Evolutionary conservation across 1,140 invertebrate genomes (phyloP).

Genomic region (Drosophila novamexicana): DNA sequence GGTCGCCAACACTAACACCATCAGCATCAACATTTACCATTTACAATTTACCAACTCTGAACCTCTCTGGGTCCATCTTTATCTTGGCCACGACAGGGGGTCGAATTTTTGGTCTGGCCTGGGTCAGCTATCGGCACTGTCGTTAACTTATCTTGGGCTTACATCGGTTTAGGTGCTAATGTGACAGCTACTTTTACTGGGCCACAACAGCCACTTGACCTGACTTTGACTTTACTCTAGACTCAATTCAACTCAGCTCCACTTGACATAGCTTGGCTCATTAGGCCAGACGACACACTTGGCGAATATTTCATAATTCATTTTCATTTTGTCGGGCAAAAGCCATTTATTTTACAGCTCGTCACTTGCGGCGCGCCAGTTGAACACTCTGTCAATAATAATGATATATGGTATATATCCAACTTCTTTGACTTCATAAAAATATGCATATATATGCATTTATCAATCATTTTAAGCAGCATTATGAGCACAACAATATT

Average conservation of each 20-base stretch:
- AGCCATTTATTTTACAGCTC: conserved; percentile 62
- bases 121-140: conserved; percentile 45
- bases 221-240: conserved; percentile 4
- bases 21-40: conserved; percentile 27
- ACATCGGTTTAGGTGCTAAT: conserved; percentile 76
- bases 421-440: too few species aligned
- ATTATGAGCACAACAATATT: too few species aligned
- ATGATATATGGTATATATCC: conserved; percentile 4
- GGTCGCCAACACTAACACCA: conserved; percentile 25
- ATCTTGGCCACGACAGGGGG: conserved; percentile 36
- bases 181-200: conserved; percentile 74
- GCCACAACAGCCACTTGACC: conserved; percentile 19
- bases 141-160: conserved; percentile 77
- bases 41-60: conserved; percentile 18
- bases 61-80: conserved; percentile 27
- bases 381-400: conserved; percentile 8
- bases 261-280: conserved; percentile 35
- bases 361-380: conserved; percentile 48
- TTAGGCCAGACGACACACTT: conserved; percentile 44
- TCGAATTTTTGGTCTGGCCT: conserved; percentile 32
- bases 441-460: too few species aligned
- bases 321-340: conserved; percentile 47
- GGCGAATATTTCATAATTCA: conserved; percentile 77
- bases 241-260: conserved; percentile 1
- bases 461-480: too few species aligned